Base-by-base conservation (phyloP, 1,140 invertebrate genomes). In the Orius insidiosus region DNA sequence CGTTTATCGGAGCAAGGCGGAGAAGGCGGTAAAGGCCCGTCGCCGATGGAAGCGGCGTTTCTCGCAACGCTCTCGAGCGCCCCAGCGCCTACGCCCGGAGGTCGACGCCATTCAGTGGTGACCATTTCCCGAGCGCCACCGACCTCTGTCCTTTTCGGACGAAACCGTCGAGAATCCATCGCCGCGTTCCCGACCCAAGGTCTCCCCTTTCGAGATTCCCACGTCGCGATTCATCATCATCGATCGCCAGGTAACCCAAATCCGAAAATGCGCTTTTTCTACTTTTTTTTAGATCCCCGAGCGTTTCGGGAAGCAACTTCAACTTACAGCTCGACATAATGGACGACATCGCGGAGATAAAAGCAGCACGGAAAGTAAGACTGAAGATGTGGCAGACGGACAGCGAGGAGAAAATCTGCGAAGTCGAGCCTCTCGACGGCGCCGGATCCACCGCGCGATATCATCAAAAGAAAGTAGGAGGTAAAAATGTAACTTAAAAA, bases 271-370 rank as follows among this genome's bases (percentile, higher is more conserved):
- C n/a, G n/a, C 24, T 24, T 4, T 24, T 24, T 4, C 24, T 4
- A 24, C 24, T 24, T 24, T 24, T 24, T 7, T 24, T 3, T 7
- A 24, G 24, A 24, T 78, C 77, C 2, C 77, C 78, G 16, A 75
- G 76, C 13, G 76, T 74, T 15, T 68, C 70, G 11, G 82, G 82
- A 32, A 83, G 79, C 57, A 73, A 75, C 10, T 82, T 84, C 57
- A 85, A 85, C 58, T 63, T 85, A 13, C 80, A 85, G 55, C 63
- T 85, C 46, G 82, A 86, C 55, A 85, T 85, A 47, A 85, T 86
- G 81, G 82, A 85, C 54, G 80, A 85, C 55, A 85, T 86, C 32
- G 63, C 66, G 1, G 63, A 69, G 45, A 75, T 85, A 14, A 80
- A 81, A 58, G 76, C 78, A 1, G 24, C 24, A 24, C 68, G 78